Base-by-base conservation (phyloP, 2,797 vertebrate species). In the Pristis pectinata region DNA sequence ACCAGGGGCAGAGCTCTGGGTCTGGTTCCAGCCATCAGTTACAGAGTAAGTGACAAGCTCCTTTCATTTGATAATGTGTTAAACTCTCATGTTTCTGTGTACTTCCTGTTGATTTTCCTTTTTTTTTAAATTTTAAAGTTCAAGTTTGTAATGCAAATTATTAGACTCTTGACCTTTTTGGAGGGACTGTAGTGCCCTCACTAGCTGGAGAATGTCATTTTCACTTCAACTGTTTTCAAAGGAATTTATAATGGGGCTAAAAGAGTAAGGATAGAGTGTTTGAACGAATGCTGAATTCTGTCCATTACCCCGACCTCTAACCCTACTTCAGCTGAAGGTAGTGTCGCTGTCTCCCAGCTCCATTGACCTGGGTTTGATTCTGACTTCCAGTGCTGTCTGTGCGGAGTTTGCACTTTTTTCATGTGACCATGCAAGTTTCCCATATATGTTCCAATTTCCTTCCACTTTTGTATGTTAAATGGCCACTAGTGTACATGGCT, bases 11-110 rank as follows among this genome's bases (percentile, higher is more conserved):
- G 99, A 99, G 95, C 98, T 99, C 95, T 99, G 99, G 99, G 99
- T 98, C 95, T 99, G 99, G 99, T 99, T 99, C 96, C 98, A 99
- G 96, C 97, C 98, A 96, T 97, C 97, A 0, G 98, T 99, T 59
- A 96, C 97, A 0, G 98, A 99, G 99, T 99, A 96, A 94, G 94
- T 94, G 2, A 15, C 49, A 56, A 24, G 97, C 98, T 98, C 83
- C 92, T 15, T 22, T 30, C 27, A n/a, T 34, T 6, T 64, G 85
- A 64, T 30, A 83, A 49, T 22, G 49, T 49, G 49, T 49, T 49
- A 49, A 49, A 49, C 49, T 3, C 49, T 49, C 49, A 49, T 49
- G 17, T 67, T 61, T 67, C 30, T 34, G 30, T 13, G 0, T 15
- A 34, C 27, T 17, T 61, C 11, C 56, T n/a, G 34, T 41, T 91